A percentile compares a stretch with the other conserved stretches of the same genome.
Evolutionary conservation across 2,797 vertebrate species (phyloP).

Genomic region (Sebastes wilsoni): DNA sequence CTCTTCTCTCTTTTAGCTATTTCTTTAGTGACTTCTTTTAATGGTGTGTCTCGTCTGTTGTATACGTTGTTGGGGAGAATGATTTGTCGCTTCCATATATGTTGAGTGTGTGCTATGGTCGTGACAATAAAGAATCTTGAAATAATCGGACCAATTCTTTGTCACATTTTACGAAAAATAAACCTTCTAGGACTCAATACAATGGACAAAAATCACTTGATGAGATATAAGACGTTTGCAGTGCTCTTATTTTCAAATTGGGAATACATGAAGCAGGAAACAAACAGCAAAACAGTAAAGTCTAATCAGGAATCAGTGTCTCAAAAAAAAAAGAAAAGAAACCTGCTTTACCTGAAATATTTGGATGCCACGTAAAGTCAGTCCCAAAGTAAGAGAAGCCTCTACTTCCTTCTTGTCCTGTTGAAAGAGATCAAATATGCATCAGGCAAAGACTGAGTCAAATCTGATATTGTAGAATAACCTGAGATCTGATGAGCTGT

Average conservation of each 20-base stretch:
- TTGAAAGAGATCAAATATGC: neutral
- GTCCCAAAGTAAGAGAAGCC: constrained; percentile 91
- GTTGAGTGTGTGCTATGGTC: too few relatives aligned
- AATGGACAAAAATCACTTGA: neutral
- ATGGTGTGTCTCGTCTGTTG: too few relatives aligned
- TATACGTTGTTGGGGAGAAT: too few relatives aligned
- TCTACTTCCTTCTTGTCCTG: constrained; percentile 98
- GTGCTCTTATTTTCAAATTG: neutral
- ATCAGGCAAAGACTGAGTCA: neutral
- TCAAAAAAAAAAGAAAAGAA: neutral
- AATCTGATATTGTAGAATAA: neutral
- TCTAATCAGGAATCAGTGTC: neutral
- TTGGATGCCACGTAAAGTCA: constrained; percentile 96
- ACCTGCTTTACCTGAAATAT: constrained; percentile 91
- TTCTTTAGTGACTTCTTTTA: too few relatives aligned
- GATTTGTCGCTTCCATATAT: too few relatives aligned
- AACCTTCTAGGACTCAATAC: neutral
- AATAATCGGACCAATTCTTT: too few relatives aligned
- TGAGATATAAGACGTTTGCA: neutral
- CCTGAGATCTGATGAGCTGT: neutral
- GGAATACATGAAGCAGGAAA: neutral
- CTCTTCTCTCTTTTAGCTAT: too few relatives aligned
- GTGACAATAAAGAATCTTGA: too few relatives aligned
- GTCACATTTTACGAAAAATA: neutral
- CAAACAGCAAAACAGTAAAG: neutral